A percentile compares a stretch with the other conserved stretches of the same genome.
phyloP scores from a whole-genome alignment of 2,113 vertebrate genomes.

The Lichenostomus cassidix region DNA sequence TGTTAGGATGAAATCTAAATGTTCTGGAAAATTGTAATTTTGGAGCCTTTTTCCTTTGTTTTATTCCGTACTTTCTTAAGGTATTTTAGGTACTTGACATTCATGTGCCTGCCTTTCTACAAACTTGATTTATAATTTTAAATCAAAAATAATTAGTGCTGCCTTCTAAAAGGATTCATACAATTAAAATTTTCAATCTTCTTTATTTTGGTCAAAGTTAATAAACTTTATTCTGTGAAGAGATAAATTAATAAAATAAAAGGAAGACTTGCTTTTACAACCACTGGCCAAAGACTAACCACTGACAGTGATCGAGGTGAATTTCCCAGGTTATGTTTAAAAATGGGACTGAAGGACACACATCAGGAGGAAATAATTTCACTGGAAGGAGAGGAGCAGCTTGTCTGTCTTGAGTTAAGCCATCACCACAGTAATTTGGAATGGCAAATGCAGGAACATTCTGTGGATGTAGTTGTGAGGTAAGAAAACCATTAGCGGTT shows the following conservation, averaged over 20 bases:
- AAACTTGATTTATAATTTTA: background rate
- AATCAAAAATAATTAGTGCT: background rate
- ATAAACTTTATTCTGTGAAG: background rate
- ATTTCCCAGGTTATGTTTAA: background rate
- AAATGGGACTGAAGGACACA: background rate
- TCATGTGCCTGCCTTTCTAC: background rate
- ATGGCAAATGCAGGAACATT: background rate
- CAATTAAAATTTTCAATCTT: background rate
- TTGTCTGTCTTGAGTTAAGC: background rate
- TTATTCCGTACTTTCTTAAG: background rate
- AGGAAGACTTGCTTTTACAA: background rate
- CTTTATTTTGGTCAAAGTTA: background rate
- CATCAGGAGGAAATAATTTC: background rate
- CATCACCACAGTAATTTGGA: background rate
- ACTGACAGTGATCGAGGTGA: background rate
- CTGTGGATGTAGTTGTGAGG: background rate
- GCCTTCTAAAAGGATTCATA: background rate
- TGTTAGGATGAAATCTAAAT: background rate
- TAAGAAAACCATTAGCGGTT: constrained; percentile 18
- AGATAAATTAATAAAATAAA: background rate
- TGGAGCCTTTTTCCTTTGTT: background rate
- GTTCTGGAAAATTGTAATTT: background rate
- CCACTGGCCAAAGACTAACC: background rate
- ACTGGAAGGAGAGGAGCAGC: background rate
- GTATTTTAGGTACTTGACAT: background rate